phyloP scores from a whole-genome alignment of 2,113 vertebrate species.

The Boleophthalmus pectinirostris region DNA sequence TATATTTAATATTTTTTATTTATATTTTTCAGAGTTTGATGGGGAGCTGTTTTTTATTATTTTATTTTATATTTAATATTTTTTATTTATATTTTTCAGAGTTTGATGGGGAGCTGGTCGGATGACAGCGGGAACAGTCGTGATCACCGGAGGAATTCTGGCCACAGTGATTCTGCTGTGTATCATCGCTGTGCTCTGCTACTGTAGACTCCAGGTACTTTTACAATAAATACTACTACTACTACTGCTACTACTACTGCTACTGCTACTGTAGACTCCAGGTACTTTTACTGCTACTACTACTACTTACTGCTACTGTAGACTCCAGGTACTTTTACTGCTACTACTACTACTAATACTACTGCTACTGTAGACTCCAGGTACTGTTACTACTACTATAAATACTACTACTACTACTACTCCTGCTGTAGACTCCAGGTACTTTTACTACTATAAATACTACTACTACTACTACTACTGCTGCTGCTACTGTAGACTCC shows the following conservation, averaged over 20 bases:
- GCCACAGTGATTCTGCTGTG: constrained; percentile 97
- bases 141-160: constrained; percentile 99
- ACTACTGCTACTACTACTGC: constrained; percentile 96
- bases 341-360: too few species aligned
- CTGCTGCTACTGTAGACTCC: too few species aligned
- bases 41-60: too few species aligned
- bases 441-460: too few species aligned
- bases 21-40: too few species aligned
- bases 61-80: neutral
- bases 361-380: too few species aligned
- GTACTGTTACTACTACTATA: neutral
- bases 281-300: neutral
- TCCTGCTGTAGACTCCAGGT: too few species aligned
- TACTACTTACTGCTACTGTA: too few species aligned
- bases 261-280: constrained; percentile 73
- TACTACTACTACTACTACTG: too few species aligned
- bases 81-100: constrained; percentile 70
- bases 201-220: constrained; percentile 96
- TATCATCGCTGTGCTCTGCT: constrained; percentile 98
- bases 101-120: constrained; percentile 98
- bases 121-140: constrained; percentile 99
- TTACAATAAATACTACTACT: neutral
- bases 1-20: too few species aligned
- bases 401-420: too few species aligned
- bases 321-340: too few species aligned